Percentiles rank a stretch among this genome's conserved stretches.
Conservation (phyloP, 2,113 vertebrate species). For the Siphamia tubifer region DNA sequence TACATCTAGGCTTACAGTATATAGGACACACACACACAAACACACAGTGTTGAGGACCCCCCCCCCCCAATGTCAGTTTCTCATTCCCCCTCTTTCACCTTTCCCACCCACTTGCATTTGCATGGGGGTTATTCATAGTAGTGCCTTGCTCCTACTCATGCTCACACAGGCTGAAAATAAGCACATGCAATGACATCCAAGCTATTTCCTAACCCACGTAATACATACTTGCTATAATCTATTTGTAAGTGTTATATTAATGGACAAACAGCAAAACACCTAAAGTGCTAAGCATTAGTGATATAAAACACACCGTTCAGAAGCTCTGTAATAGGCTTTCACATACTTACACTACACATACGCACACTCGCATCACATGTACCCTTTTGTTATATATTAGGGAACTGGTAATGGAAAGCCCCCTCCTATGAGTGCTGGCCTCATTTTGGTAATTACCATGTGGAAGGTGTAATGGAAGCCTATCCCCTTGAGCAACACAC, state of each 20-base stretch:
- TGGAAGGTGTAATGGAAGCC: neutral
- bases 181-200: neutral
- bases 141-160: constrained; percentile 3
- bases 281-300: constrained; percentile 1
- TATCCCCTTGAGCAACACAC: neutral
- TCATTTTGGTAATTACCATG: neutral
- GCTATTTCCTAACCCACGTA: constrained; percentile 29
- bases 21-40: constrained; percentile 3
- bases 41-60: neutral
- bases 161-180: neutral
- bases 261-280: constrained; percentile 33
- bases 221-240: constrained; percentile 47
- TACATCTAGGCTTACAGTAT: constrained; percentile 58
- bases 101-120: constrained; percentile 38
- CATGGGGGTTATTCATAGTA: constrained; percentile 11
- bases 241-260: constrained; percentile 47
- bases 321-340: neutral
- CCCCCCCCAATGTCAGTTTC: neutral
- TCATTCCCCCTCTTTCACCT: neutral
- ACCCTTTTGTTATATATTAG: constrained; percentile 28
- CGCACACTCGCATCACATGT: neutral
- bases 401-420: constrained; percentile 41
- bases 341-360: neutral
- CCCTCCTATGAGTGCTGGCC: constrained; percentile 25
- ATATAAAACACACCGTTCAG: constrained; percentile 15